Evolutionary conservation across 2,888 invertebrate genomes (phyloP).

Genomic region (Gastrophysa polygoni): DNA sequence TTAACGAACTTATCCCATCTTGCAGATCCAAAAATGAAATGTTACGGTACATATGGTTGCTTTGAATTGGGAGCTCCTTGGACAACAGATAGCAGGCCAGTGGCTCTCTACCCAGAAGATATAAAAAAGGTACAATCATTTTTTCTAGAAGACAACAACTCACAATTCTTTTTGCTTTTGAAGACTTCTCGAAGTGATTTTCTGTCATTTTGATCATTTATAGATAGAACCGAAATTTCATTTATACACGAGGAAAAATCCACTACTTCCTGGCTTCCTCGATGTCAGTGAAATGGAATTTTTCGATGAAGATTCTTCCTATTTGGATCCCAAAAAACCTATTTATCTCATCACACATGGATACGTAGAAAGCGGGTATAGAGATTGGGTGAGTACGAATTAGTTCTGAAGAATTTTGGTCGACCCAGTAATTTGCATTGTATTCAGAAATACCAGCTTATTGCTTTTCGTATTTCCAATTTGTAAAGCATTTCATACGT

Average conservation of each 20-base stretch:
- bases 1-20: too few relatives aligned
- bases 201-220: slow-evolving; percentile 32
- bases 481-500: too few relatives aligned
- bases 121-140: slow-evolving; percentile 63
- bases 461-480: too few relatives aligned
- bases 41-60: slow-evolving; percentile 82
- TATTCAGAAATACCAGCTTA: too few relatives aligned
- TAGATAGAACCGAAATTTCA: slow-evolving; percentile 68
- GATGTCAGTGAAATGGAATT: slow-evolving; percentile 71
- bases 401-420: too few relatives aligned
- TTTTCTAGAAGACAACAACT: slow-evolving; percentile 11
- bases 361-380: slow-evolving; percentile 82
- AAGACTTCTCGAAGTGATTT: background rate
- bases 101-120: slow-evolving; percentile 77
- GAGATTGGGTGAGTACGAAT: slow-evolving; percentile 71
- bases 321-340: slow-evolving; percentile 68
- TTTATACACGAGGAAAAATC: slow-evolving; percentile 63
- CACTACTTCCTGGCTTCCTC: slow-evolving; percentile 64
- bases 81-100: slow-evolving; percentile 78
- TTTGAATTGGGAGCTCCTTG: slow-evolving; percentile 80
- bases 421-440: too few relatives aligned
- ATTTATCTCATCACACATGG: slow-evolving; percentile 85
- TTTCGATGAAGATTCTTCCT: slow-evolving; percentile 62
- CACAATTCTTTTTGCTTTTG: too few relatives aligned
- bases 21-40: slow-evolving; percentile 61